Evolutionary conservation across 2,888 invertebrate genomes (phyloP), one percentile per base, ranked within the genome.

Genomic region (Drosophila meridionalis): DNA sequence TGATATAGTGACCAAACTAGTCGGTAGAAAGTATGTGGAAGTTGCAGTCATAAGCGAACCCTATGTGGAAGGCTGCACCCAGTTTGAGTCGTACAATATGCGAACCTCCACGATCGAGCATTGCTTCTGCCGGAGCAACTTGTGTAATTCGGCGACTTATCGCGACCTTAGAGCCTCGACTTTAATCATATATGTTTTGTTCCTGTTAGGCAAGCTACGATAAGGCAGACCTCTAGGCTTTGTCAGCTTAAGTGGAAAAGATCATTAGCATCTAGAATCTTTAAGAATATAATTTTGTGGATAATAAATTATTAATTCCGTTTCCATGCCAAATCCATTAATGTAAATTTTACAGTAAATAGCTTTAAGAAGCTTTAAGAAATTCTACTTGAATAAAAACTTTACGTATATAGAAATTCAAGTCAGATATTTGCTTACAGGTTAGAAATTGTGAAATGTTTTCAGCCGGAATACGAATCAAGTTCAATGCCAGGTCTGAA

Each of bases 401-500:
- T 14, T 28, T 9, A n/a, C 32, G 4, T 9, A 34, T 50, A 34
- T 20, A 20, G 9, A 42, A 26, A 30, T 2, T 38, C 7, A 20
- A 26, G 42, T 38, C 6, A 20, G 12, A 2, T 48, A 14, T 34
- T 52, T 50, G 11, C n/a, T 50, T 26, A 11, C 28, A 5, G 8
- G n/a, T 8, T 60, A 32, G 80, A 73, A 77, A 80, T 71, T 80
- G 75, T 69, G 65, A 76, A 72, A 73, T 79, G 63, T 48, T 60
- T 67, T 70, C 59, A 56, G 50, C 11, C 63, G 30, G 43, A 56
- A 38, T 59, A 32, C 11, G 62, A 58, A 12, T 52, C 68, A 75
- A 70, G 77, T 73, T 85, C 83, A 84, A 60, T 82, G 80, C n/a
- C 72, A 69, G 40, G 38, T 47, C 47, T 75, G 67, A 78, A 53